phyloP scores from a whole-genome alignment of 2,888 invertebrate genomes.

The Lithophane ornitopus region DNA sequence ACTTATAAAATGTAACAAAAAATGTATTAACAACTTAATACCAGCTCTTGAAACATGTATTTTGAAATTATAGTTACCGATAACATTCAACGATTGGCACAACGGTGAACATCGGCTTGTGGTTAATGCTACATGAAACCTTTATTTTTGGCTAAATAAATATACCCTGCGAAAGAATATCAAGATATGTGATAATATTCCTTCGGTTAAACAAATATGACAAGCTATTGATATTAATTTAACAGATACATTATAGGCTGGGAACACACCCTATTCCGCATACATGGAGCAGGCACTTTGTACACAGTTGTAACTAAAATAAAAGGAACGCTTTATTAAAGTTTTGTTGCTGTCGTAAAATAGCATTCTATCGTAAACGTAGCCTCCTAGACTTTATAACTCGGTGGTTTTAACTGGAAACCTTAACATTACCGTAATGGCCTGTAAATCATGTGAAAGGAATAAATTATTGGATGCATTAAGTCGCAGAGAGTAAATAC shows the following conservation, averaged over 20 bases:
- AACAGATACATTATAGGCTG: slow-evolving; percentile 22
- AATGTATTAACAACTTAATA: slow-evolving; percentile 28
- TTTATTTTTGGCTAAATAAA: slow-evolving; percentile 47
- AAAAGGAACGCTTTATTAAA: slow-evolving; percentile 75
- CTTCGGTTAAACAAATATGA: slow-evolving; percentile 34
- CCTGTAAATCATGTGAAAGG: slow-evolving; percentile 84
- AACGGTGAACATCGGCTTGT: slow-evolving; percentile 15
- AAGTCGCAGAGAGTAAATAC: slow-evolving; percentile 78
- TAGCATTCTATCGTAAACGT: slow-evolving; percentile 82
- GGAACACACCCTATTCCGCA: slow-evolving; percentile 25
- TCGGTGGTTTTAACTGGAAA: slow-evolving; percentile 80
- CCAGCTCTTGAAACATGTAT: slow-evolving; percentile 25
- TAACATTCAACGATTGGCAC: slow-evolving; percentile 39
- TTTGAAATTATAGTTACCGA: slow-evolving; percentile 47
- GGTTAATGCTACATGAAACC: slow-evolving; percentile 15
- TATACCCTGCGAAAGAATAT: slow-evolving; percentile 28
- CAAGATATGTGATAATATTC: slow-evolving; percentile 49
- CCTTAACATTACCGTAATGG: slow-evolving; percentile 82
- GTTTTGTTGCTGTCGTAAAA: slow-evolving; percentile 81
- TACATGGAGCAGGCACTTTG: slow-evolving; percentile 61
- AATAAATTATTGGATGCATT: slow-evolving; percentile 85
- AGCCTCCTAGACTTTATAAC: slow-evolving; percentile 82
- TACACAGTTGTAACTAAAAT: slow-evolving; percentile 74
- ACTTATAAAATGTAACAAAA: slow-evolving; percentile 6
- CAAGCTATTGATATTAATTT: slow-evolving; percentile 44